These are phyloP conservation scores for Sarcophaga rosellei DNA, from an alignment of 2,888 invertebrate genomes.

Conservation along the genomic window DNA sequence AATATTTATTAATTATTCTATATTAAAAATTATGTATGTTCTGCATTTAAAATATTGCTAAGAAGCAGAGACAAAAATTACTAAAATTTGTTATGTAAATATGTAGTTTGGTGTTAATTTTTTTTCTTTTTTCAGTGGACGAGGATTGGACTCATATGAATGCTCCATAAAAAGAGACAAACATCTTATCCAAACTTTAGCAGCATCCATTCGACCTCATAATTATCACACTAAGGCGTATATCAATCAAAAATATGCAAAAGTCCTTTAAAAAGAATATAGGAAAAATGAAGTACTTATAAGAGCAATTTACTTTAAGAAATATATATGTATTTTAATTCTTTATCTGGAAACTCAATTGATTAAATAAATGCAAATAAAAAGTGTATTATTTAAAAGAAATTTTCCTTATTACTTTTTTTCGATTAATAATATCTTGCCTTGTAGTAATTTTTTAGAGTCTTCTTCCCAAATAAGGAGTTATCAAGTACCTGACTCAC, in stretches of 20 bases:
- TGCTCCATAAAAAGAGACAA: slow-evolving; percentile 81
- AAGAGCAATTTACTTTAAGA: slow-evolving; percentile 59
- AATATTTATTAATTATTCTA: too few species aligned
- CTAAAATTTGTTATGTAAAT: not conserved
- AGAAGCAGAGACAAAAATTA: not conserved
- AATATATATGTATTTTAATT: slow-evolving; percentile 32
- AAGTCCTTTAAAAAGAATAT: slow-evolving; percentile 77
- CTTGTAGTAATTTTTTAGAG: too few species aligned
- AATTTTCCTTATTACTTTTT: too few species aligned
- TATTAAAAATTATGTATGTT: too few species aligned
- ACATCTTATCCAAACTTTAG: slow-evolving; percentile 84
- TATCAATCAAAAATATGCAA: slow-evolving; percentile 88
- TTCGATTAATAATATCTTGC: too few species aligned
- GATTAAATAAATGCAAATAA: slow-evolving; percentile 46
- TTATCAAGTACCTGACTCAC: too few species aligned
- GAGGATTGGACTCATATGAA: slow-evolving; percentile 73
- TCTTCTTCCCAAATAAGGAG: too few species aligned
- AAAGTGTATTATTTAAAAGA: slow-evolving; percentile 22
- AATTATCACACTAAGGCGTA: slow-evolving; percentile 89
- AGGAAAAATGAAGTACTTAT: slow-evolving; percentile 62
- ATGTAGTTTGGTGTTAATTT: not conserved
- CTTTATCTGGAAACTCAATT: slow-evolving; percentile 56
- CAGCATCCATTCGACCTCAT: slow-evolving; percentile 86
- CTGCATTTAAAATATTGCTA: too few species aligned
- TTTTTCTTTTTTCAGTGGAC: slow-evolving; percentile 71